These are phyloP conservation scores for Montipora sp. DNA, from an alignment of 64 coral and sea anemone species.

Conservation along the genomic window DNA sequence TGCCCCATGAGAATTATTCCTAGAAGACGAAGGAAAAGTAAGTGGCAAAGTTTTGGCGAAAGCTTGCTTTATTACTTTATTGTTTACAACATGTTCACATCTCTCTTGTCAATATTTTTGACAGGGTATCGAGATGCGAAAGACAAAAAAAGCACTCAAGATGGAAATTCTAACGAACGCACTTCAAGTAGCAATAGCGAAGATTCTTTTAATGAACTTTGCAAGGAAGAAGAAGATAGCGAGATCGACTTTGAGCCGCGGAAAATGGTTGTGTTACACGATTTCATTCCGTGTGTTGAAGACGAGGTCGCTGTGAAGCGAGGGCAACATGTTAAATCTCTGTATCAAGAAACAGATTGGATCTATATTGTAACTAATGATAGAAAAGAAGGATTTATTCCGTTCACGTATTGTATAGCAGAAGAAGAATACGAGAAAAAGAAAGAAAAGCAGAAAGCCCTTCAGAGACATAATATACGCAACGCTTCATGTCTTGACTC, in stretches of 20 bases:
- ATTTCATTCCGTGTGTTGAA: conserved; percentile 97
- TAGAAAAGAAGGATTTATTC: conserved; percentile 93
- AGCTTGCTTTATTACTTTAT: conserved; percentile 29
- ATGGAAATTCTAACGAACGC: conserved; percentile 65
- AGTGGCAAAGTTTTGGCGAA: conserved; percentile 1
- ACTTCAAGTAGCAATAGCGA: conserved; percentile 61
- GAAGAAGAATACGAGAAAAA: conserved; percentile 85
- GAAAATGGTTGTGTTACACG: conserved; percentile 94
- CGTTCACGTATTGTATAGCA: conserved; percentile 87
- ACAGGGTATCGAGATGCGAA: conserved; percentile 68
- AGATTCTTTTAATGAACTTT: conserved; percentile 56
- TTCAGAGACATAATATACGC: conserved; percentile 59
- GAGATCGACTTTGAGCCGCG: conserved; percentile 76
- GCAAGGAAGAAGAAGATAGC: conserved; percentile 55
- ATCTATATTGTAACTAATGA: conserved; percentile 78
- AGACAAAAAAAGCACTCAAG: conserved; percentile 46
- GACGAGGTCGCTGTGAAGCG: conserved; percentile 89
- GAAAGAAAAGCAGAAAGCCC: conserved; percentile 77
- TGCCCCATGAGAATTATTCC: conserved; percentile 72
- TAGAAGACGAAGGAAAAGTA: conserved; percentile 66
- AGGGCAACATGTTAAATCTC: conserved; percentile 85
- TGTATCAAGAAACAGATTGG: conserved; percentile 96
- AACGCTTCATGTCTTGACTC: conserved; percentile 51
- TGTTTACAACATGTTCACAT: conserved; percentile 53
- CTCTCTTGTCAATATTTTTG: conserved; percentile 38